Conservation (phyloP, 2,888 invertebrate genomes). For the Phanerotoma sp. region DNA sequence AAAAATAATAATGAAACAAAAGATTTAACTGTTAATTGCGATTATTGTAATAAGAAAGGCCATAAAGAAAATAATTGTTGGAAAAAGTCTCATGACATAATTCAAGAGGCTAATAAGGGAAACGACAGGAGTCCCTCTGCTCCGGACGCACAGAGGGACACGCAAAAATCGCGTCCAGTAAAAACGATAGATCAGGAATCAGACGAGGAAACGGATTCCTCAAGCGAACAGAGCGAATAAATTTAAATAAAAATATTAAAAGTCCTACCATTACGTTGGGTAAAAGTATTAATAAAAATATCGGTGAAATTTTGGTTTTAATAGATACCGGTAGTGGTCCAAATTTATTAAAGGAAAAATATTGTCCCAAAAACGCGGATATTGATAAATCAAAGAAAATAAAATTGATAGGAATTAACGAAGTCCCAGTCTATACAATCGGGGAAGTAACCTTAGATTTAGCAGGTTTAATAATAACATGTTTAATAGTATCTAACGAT, state of each 20-base stretch:
- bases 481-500: slow-evolving; percentile 17
- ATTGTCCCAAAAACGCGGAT: neutral
- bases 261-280: neutral
- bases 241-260: slow-evolving; percentile 12
- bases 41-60: too few relatives aligned
- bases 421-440: slow-evolving; percentile 1
- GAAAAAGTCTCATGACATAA: neutral
- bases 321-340: slow-evolving; percentile 25
- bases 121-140: too few relatives aligned
- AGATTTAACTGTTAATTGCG: too few relatives aligned
- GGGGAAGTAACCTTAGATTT: slow-evolving; percentile 15
- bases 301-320: slow-evolving; percentile 8
- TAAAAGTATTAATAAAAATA: neutral
- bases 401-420: slow-evolving; percentile 21
- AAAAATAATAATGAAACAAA: too few relatives aligned
- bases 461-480: too few relatives aligned
- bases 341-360: slow-evolving; percentile 20
- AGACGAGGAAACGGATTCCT: too few relatives aligned
- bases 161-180: too few relatives aligned
- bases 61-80: too few relatives aligned
- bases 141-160: too few relatives aligned
- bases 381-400: slow-evolving; percentile 10
- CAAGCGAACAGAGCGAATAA: too few relatives aligned
- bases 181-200: too few relatives aligned
- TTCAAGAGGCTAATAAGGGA: neutral